Base-by-base conservation (phyloP, 2,113 vertebrate genomes). In the Saguinus midas region DNA sequence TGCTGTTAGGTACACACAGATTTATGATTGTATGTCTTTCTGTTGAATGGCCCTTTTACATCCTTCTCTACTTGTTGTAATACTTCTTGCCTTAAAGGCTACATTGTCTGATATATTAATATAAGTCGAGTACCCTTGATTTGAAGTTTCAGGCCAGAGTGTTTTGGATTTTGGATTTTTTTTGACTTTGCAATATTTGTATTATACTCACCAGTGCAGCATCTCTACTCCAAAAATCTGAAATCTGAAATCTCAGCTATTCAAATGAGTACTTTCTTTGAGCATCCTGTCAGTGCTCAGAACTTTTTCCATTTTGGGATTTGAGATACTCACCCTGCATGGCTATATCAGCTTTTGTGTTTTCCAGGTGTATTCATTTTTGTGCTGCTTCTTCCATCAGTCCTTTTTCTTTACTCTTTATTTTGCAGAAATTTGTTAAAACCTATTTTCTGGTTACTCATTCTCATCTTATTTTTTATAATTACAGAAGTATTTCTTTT, bases 401-500 rank as follows among this genome's bases (percentile, higher is more conserved):
- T 32, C 17, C 29, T 81, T 91, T 85, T 48, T 27, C 21, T 88
- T 68, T 87, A 76, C 29, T 55, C 79, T 83, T 11, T 72, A 6
- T 45, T 87, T 86, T 91, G 58, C 17, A 93, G 82, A 73, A 82
- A 55, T 35, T 58, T 86, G 50, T 93, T 94, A 89, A 91, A 87
- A 86, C 9, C 11, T 76, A 21, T 87, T 81, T 88, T 13, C 8
- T 87, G 66, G 6, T 87, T 97, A 64, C 52, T 10, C 5, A 50
- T 81, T 87, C 52, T 89, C 45, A 52, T 78, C 45, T 93, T 89
- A 27, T 5, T 68, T 96, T 87, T 83, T 13, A 14, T 87, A 61
- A 78, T 91, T n/a, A 81, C 6, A 50, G 18, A 90, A 91, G 8
- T 86, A 58, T 79, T 81, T 87, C 2, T 82, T 57, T 23, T 57